phyloP scores from a whole-genome alignment of 2,113 vertebrate species.

The Gymnarchus niloticus region DNA sequence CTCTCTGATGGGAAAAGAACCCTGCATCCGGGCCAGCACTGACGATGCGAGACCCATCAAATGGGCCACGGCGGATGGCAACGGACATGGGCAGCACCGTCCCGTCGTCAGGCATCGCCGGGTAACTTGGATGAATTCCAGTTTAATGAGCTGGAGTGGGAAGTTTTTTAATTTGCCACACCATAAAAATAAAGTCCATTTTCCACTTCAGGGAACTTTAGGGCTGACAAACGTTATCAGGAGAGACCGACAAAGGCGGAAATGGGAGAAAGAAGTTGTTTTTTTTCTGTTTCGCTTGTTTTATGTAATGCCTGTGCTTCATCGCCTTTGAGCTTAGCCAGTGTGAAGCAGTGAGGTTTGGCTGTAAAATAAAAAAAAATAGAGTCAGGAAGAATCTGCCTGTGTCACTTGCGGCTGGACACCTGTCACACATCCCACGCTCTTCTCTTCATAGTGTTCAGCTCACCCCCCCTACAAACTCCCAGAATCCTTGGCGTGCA shows the following conservation, averaged over 20 bases:
- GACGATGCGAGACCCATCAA: background rate
- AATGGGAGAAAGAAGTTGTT: slow-evolving; percentile 26
- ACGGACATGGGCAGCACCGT: slow-evolving; percentile 3
- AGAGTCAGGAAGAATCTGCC: slow-evolving; percentile 10
- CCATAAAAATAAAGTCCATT: slow-evolving; percentile 59
- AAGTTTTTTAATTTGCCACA: slow-evolving; percentile 56
- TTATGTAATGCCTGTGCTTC: slow-evolving; percentile 31
- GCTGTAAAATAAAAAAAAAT: slow-evolving; percentile 4
- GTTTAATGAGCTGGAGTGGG: slow-evolving; percentile 49
- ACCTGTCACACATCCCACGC: background rate
- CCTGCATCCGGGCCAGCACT: background rate
- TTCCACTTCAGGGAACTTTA: slow-evolving; percentile 55
- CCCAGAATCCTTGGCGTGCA: background rate
- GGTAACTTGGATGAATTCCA: slow-evolving; percentile 40
- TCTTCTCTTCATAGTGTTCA: background rate
- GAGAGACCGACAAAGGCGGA: slow-evolving; percentile 41
- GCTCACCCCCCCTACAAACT: background rate
- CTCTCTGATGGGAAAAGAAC: background rate
- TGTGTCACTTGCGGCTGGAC: slow-evolving; percentile 15
- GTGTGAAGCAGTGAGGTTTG: slow-evolving; percentile 11
- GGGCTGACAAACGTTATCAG: slow-evolving; percentile 49
- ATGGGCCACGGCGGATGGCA: background rate
- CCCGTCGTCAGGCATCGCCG: slow-evolving; percentile 1
- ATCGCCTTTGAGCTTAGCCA: slow-evolving; percentile 13
- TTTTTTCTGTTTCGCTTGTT: slow-evolving; percentile 34